Conservation (phyloP, 2,888 invertebrate genomes). For the Leptogaster cylindrica region DNA sequence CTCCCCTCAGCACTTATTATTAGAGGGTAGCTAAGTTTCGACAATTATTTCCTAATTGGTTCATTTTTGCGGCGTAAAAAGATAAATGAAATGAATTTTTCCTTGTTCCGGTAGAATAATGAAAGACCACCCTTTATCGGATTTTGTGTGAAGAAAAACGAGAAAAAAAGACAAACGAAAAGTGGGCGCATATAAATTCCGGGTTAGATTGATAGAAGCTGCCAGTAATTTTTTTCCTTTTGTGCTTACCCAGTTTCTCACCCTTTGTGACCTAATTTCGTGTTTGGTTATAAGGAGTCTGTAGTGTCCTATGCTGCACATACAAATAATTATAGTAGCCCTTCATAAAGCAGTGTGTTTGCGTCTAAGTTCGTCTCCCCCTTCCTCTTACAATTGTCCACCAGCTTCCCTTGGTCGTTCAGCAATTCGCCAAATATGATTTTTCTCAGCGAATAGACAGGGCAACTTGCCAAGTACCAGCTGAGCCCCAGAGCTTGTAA, state of each 20-base stretch:
- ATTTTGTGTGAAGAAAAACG: no score
- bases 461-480: slow-evolving; percentile 15
- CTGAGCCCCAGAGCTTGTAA: neutral
- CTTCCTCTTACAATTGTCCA: slow-evolving; percentile 4
- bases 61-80: slow-evolving; percentile 3
- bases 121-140: no score
- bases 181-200: neutral
- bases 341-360: neutral
- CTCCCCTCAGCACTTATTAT: no score
- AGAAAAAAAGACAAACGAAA: no score
- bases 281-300: slow-evolving; percentile 1
- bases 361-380: slow-evolving; percentile 7
- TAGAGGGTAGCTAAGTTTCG: slow-evolving; percentile 5
- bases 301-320: neutral
- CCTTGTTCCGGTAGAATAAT: neutral
- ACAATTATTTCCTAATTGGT: slow-evolving; percentile 19
- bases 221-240: neutral
- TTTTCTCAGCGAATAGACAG: neutral
- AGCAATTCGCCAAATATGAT: no score
- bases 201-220: no score
- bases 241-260: neutral
- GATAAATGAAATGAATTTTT: slow-evolving; percentile 8
- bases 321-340: slow-evolving; percentile 15
- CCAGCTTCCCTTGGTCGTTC: no score
- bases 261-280: neutral